Conservation (phyloP, 1,140 invertebrate genomes). For the Adoxophyes honmai region DNA sequence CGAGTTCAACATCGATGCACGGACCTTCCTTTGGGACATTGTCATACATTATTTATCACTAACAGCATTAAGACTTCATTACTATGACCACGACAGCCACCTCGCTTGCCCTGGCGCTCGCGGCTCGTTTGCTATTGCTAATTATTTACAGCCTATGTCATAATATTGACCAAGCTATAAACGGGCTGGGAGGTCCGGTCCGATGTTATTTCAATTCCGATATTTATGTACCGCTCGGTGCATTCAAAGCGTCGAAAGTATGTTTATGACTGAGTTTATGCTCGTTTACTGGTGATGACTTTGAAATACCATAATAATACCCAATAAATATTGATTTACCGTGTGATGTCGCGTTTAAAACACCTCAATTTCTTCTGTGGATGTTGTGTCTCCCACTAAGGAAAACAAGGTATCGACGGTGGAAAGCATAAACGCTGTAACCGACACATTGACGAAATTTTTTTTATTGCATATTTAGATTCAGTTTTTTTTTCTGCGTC, state of each 20-base stretch:
- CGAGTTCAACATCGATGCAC: background rate
- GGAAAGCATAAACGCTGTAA: too few species aligned
- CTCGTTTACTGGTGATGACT: constrained; percentile 20
- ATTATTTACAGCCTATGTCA: constrained; percentile 8
- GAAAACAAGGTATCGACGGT: too few species aligned
- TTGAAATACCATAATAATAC: constrained; percentile 19
- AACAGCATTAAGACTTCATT: background rate
- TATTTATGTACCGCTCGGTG: constrained; percentile 19
- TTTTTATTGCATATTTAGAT: too few species aligned
- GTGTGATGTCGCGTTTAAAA: too few species aligned
- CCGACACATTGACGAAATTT: too few species aligned
- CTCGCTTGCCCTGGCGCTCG: background rate
- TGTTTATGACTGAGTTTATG: constrained; percentile 32
- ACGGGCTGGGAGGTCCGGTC: constrained; percentile 30
- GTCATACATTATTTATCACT: constrained; percentile 10
- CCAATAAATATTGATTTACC: too few species aligned
- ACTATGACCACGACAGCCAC: background rate
- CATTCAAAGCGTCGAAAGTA: constrained; percentile 28
- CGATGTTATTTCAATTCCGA: constrained; percentile 28
- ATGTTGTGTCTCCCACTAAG: too few species aligned
- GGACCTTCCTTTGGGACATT: constrained; percentile 4
- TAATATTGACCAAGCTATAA: constrained; percentile 16
- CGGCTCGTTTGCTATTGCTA: background rate
- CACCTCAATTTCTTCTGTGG: too few species aligned
- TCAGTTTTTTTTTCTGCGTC: too few species aligned